These are phyloP conservation scores for Ibycter americanus DNA, from an alignment of 2,797 vertebrate species.

Conservation along the genomic window DNA sequence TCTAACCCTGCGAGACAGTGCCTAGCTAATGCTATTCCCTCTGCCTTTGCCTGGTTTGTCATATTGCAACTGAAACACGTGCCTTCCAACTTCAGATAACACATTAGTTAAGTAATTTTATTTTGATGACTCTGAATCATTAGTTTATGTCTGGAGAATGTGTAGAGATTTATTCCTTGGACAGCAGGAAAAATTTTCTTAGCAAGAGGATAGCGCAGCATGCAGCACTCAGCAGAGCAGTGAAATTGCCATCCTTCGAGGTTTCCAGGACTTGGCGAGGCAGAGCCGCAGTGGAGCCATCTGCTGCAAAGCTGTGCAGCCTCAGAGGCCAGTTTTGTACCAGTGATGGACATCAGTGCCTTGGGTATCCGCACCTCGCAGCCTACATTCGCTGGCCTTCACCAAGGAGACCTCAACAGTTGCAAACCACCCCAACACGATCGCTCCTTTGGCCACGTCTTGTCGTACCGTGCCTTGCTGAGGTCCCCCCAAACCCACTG, in stretches of 20 bases:
- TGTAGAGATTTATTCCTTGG: neutral
- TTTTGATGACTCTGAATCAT: neutral
- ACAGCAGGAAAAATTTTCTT: neutral
- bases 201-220: neutral
- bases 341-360: neutral
- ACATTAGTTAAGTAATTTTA: neutral
- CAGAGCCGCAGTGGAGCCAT: neutral
- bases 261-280: neutral
- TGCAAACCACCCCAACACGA: neutral
- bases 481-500: neutral
- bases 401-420: neutral
- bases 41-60: neutral
- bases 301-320: neutral
- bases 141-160: neutral
- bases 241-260: neutral
- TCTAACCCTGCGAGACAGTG: conserved; percentile 43
- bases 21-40: conserved; percentile 7
- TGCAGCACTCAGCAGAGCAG: neutral
- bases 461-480: rapidly evolving
- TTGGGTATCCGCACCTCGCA: neutral
- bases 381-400: neutral
- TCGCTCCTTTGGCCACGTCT: rapidly evolving
- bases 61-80: neutral
- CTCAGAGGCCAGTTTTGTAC: neutral
- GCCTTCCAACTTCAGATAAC: neutral